Conservation (phyloP, 2,113 vertebrate species). For the Cottus gobio region DNA sequence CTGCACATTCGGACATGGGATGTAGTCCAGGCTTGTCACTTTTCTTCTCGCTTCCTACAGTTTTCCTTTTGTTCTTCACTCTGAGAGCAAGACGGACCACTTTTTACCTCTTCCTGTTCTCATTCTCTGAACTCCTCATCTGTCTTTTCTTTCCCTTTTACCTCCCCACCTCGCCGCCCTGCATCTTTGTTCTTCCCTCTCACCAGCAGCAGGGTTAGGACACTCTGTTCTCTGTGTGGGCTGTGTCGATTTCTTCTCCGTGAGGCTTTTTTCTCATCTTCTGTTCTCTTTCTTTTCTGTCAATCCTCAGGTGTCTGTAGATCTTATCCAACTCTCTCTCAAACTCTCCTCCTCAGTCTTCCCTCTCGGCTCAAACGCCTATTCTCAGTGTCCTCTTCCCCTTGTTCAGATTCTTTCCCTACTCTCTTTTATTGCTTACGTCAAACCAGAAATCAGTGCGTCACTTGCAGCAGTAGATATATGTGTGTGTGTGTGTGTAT, state of each 20-base stretch:
- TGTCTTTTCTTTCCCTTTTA: conserved; percentile 42
- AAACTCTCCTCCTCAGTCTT: background rate
- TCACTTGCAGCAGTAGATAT: conserved; percentile 2
- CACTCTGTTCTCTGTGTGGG: conserved; percentile 63
- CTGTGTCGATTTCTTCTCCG: conserved; percentile 55
- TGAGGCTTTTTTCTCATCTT: conserved; percentile 54
- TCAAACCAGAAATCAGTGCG: conserved; percentile 48
- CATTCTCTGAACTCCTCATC: conserved; percentile 39
- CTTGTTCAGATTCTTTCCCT: background rate
- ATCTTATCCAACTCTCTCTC: conserved; percentile 20
- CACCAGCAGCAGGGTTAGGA: conserved; percentile 50
- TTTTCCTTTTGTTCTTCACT: conserved; percentile 39
- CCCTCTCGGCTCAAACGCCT: background rate
- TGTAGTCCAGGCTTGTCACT: conserved; percentile 8
- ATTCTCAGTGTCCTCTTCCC: conserved; percentile 22
- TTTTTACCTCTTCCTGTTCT: conserved; percentile 44
- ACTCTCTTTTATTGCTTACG: conserved; percentile 29
- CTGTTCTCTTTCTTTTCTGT: conserved; percentile 33
- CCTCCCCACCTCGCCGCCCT: conserved; percentile 31
- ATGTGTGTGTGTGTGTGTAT: too few relatives aligned
- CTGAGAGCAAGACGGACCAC: conserved; percentile 15
- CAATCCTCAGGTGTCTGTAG: conserved; percentile 1
- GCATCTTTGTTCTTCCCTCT: conserved; percentile 59
- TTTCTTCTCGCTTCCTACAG: conserved; percentile 48
- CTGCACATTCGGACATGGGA: conserved; percentile 1